These are phyloP conservation scores for Erannis defoliaria DNA, from an alignment of 2,888 invertebrate species.

Conservation along the genomic window DNA sequence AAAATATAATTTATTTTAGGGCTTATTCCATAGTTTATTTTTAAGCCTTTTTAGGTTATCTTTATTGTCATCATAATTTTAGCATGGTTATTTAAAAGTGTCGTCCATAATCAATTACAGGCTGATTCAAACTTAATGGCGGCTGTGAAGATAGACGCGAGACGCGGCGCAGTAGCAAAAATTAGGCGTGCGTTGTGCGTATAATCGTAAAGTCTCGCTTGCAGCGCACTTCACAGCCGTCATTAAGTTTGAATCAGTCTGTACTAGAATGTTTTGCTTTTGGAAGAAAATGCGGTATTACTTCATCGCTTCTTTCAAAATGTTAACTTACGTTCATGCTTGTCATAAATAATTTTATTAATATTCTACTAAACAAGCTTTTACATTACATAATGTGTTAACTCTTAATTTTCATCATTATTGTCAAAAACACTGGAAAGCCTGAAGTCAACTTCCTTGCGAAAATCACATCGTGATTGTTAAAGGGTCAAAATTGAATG, in stretches of 20 bases:
- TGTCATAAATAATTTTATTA: slow-evolving; percentile 1
- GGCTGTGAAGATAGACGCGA: too few species aligned
- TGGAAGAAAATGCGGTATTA: not conserved
- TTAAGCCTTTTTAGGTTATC: not conserved
- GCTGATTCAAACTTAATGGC: too few species aligned
- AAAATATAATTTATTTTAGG: too few species aligned
- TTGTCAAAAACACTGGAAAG: not conserved
- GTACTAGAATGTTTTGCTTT: not conserved
- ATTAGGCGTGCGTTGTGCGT: too few species aligned
- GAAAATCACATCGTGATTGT: too few species aligned
- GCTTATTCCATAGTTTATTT: not conserved
- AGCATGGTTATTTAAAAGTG: not conserved
- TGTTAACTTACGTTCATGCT: not conserved
- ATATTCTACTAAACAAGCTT: slow-evolving; percentile 11
- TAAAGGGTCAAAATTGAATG: too few species aligned
- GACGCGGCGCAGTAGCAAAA: too few species aligned
- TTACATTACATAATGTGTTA: slow-evolving; percentile 18
- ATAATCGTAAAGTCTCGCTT: too few species aligned
- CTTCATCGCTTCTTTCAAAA: not conserved
- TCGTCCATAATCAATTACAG: not conserved
- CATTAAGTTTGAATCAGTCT: too few species aligned
- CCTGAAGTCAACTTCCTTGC: too few species aligned
- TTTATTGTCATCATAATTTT: slow-evolving; percentile 2
- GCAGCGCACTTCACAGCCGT: too few species aligned
- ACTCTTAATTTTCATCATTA: not conserved